A percentile compares a stretch with the other conserved stretches of the same genome.
phyloP scores from a whole-genome alignment of 2,113 vertebrate species.

The Naja naja region DNA sequence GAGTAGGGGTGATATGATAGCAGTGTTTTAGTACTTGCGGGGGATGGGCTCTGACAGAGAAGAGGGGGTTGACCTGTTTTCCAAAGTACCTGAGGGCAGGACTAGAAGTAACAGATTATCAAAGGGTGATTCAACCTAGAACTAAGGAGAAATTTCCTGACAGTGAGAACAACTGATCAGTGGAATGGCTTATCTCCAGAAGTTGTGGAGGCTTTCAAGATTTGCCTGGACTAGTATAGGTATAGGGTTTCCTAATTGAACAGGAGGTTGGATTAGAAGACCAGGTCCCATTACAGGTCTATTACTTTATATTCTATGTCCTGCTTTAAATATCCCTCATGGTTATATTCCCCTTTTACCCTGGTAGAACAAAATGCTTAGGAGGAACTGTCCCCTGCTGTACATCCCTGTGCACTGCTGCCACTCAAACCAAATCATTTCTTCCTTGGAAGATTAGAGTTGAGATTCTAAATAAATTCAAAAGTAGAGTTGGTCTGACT shows the following conservation, averaged over 20 bases:
- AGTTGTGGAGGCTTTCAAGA: background rate
- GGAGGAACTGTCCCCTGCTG: background rate
- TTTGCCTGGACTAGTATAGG: background rate
- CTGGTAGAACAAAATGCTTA: background rate
- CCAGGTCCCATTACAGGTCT: background rate
- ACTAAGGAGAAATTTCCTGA: background rate
- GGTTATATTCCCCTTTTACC: background rate
- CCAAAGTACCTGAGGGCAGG: background rate
- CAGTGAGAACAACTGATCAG: background rate
- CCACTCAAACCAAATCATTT: background rate
- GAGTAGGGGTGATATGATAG: background rate
- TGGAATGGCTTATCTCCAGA: background rate
- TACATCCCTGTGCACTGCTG: background rate
- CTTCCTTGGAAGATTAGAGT: background rate
- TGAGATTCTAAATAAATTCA: background rate
- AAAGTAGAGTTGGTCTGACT: background rate
- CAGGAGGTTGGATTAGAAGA: background rate
- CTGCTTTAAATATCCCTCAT: background rate
- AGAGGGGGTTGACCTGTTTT: background rate
- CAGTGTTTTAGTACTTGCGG: background rate
- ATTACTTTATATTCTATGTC: background rate
- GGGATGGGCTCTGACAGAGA: background rate
- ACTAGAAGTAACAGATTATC: background rate
- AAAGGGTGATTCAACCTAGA: background rate
- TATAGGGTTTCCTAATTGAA: background rate